Evolutionary conservation across 2,888 invertebrate genomes (phyloP).

Genomic region (Norana najaformis): DNA sequence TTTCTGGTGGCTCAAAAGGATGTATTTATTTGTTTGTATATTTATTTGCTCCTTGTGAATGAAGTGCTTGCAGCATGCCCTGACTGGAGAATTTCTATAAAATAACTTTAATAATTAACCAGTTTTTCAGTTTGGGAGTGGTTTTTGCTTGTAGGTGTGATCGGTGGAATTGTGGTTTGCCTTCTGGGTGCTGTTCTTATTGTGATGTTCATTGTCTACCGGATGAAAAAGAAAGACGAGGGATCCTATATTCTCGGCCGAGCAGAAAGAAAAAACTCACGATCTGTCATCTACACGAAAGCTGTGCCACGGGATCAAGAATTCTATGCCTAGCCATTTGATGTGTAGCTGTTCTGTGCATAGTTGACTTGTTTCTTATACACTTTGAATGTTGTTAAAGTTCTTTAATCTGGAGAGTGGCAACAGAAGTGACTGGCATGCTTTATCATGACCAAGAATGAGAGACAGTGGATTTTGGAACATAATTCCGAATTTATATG

Average conservation of each 20-base stretch:
- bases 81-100: neutral
- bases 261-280: slow-evolving; percentile 10
- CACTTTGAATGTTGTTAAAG: slow-evolving; percentile 17
- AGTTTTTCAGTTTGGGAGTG: no score
- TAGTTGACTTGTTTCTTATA: neutral
- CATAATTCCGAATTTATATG: slow-evolving; percentile 13
- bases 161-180: slow-evolving; percentile 97
- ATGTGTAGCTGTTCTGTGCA: neutral
- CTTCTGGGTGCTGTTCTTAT: slow-evolving; percentile 95
- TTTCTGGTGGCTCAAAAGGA: no score
- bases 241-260: slow-evolving; percentile 75
- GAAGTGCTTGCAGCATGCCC: neutral
- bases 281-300: slow-evolving; percentile 21
- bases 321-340: slow-evolving; percentile 19
- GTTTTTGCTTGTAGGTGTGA: slow-evolving; percentile 76
- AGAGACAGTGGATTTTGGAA: neutral
- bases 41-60: no score
- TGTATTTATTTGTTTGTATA: no score
- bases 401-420: slow-evolving; percentile 13
- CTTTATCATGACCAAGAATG: neutral
- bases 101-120: no score
- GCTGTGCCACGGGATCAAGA: slow-evolving; percentile 23
- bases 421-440: neutral
- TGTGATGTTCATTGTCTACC: slow-evolving; percentile 98
- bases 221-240: slow-evolving; percentile 99